These are phyloP conservation scores for Poeciliopsis paucimaculata DNA, from an alignment of 2,797 vertebrate species.

Conservation along the genomic window DNA sequence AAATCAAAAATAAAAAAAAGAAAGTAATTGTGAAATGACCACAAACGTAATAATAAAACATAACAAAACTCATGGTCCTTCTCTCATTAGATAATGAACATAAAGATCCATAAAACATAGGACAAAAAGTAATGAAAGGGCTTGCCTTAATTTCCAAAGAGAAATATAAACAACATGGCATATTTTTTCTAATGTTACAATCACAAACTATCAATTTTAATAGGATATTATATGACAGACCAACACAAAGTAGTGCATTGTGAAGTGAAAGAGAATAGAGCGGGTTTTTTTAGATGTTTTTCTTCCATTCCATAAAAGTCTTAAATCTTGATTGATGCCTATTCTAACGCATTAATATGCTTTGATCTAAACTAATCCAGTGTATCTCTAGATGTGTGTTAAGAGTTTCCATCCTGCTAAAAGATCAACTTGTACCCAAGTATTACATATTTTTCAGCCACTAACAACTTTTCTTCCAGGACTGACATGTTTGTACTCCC, in stretches of 20 bases:
- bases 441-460: background rate
- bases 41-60: background rate
- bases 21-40: background rate
- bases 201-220: background rate
- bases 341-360: background rate
- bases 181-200: background rate
- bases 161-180: background rate
- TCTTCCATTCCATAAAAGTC: background rate
- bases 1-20: background rate
- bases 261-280: background rate
- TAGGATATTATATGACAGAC: background rate
- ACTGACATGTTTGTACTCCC: background rate
- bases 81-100: background rate
- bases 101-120: background rate
- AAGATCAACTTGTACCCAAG: background rate
- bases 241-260: background rate
- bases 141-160: background rate
- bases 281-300: no score
- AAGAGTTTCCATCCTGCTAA: background rate
- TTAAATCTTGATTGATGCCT: background rate
- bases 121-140: background rate
- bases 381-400: background rate
- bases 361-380: background rate
- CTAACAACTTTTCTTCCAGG: background rate
- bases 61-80: no score